phyloP scores from a whole-genome alignment of 2,888 invertebrate genomes.

The Acrobasis suavella region DNA sequence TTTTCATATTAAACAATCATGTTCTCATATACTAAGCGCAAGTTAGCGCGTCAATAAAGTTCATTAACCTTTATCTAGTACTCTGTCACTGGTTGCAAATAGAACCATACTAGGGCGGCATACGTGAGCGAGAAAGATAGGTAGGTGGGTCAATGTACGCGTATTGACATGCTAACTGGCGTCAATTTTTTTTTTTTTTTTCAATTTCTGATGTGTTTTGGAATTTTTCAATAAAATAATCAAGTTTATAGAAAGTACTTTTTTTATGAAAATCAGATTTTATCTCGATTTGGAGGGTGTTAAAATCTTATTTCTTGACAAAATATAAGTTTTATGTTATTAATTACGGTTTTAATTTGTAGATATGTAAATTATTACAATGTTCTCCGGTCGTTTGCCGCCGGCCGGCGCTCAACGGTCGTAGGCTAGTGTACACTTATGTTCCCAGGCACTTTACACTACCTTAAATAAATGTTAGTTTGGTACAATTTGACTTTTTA shows the following conservation, averaged over 20 bases:
- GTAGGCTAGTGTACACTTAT: conserved; percentile 24
- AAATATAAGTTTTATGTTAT: conserved; percentile 1
- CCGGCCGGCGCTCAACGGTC: conserved; percentile 40
- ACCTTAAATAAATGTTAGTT: conserved; percentile 19
- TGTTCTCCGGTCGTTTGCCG: conserved; percentile 21
- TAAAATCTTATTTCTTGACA: background rate
- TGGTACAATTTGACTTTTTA: conserved; percentile 21
- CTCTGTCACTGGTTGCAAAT: too few relatives aligned
- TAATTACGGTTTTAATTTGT: background rate
- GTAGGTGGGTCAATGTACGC: background rate
- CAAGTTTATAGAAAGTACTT: too few relatives aligned
- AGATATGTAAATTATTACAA: background rate
- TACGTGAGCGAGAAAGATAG: too few relatives aligned
- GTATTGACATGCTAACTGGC: background rate
- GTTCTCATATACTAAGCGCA: background rate
- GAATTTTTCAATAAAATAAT: too few relatives aligned
- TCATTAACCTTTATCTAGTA: background rate
- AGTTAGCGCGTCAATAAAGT: background rate
- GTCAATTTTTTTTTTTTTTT: background rate
- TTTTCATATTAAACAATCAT: background rate
- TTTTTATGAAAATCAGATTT: background rate
- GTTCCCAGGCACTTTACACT: conserved; percentile 26
- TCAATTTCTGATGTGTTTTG: too few relatives aligned
- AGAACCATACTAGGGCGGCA: too few relatives aligned
- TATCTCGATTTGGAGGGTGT: background rate